These are phyloP conservation scores for Sarcophilus harrisii DNA, from an alignment of 2,797 vertebrate species.

Conservation along the genomic window DNA sequence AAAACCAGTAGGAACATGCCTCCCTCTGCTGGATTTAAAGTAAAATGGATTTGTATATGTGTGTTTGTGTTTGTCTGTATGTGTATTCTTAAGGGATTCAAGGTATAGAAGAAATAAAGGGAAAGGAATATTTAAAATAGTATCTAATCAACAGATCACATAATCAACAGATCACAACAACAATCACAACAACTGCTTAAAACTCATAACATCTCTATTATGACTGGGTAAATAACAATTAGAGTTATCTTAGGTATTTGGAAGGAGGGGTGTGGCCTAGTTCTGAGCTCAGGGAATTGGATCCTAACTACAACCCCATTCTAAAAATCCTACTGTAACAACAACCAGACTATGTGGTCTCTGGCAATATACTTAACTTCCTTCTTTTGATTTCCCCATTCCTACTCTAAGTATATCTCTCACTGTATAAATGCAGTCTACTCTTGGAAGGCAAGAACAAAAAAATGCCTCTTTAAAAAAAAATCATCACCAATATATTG, in stretches of 20 bases:
- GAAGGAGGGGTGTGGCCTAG: constrained; percentile 59
- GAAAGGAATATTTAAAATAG: constrained; percentile 16
- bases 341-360: constrained; percentile 32
- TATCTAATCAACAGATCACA: constrained; percentile 26
- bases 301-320: background rate
- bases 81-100: background rate
- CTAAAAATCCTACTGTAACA: constrained; percentile 19
- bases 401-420: background rate
- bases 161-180: constrained; percentile 15
- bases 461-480: background rate
- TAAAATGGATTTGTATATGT: constrained; percentile 21
- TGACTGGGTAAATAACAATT: constrained; percentile 44
- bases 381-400: constrained; percentile 46
- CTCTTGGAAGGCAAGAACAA: background rate
- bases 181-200: background rate
- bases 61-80: background rate
- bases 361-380: constrained; percentile 22
- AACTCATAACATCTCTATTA: constrained; percentile 45
- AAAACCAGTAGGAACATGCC: constrained; percentile 68
- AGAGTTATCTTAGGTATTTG: constrained; percentile 45
- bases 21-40: constrained; percentile 82
- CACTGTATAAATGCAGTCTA: background rate
- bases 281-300: constrained; percentile 11
- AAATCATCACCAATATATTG: background rate
- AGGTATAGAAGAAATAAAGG: constrained; percentile 19